Conservation (phyloP, 2,888 invertebrate genomes). For the Philopedon plagiatum region DNA sequence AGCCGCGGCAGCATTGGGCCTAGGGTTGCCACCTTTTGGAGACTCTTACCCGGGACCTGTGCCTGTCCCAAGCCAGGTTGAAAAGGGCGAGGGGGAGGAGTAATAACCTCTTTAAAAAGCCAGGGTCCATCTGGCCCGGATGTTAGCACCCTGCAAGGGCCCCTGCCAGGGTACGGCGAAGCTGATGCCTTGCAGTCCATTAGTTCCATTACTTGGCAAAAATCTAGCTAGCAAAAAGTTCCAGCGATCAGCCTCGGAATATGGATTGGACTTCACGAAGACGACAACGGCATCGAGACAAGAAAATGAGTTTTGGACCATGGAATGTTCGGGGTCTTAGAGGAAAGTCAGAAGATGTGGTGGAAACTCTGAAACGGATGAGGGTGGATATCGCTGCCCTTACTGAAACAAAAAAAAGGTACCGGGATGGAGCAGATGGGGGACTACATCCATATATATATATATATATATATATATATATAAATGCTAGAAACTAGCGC, state of each 20-base stretch:
- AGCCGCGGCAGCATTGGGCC: no score
- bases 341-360: no score
- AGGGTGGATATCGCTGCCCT: no score
- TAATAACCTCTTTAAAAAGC: constrained; percentile 1
- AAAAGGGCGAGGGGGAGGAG: background rate
- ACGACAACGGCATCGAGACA: constrained; percentile 1
- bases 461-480: no score
- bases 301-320: no score
- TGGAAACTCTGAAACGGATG: no score
- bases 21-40: no score
- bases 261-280: background rate
- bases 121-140: background rate
- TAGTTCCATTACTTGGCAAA: constrained; percentile 1
- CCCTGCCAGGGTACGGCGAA: background rate
- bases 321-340: no score
- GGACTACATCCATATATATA: background rate
- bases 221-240: background rate
- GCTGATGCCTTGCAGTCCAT: constrained; percentile 19
- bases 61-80: background rate
- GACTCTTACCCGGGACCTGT: no score
- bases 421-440: background rate
- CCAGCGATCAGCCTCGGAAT: constrained; percentile 12
- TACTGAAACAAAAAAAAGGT: background rate
- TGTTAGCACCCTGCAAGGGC: background rate
- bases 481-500: no score